Evolutionary conservation across 2,888 invertebrate species (phyloP), one percentile per base, ranked within the genome.

Genomic region (Aproaerema taeniolella): DNA sequence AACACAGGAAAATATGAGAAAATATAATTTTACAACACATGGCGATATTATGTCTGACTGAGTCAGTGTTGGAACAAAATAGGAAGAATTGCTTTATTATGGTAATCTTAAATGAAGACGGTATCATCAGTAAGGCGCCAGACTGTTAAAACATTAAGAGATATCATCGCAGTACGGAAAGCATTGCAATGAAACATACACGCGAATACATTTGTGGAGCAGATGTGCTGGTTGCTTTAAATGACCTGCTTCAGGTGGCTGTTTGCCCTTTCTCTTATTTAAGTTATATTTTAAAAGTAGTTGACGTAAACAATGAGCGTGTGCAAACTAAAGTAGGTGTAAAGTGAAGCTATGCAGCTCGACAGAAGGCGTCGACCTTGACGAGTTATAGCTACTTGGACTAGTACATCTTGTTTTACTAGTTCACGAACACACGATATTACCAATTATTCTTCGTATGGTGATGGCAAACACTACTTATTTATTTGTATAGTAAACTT

Each of bases 291-390:
- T 30, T 30, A 10, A 37, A 29, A 11, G 12, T n/a, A 30, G 1
- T 38, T 31, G 4, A n/a, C 10, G 38, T 31, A 38, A 38, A 38
- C 38, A 38, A 31, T 38, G 17, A 38, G 31, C 16, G 11, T 26
- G 38, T 31, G 25, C 25, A 25, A n/a, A 11, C 11, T 30, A 6
- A 10, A 33, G 36, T 36, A 37, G 30, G 43, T 43, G 47, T 35
- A 43, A 50, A 41, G 42, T 47, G 47, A 46, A 48, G 47, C 45
- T 49, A 53, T 47, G 52, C 44, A 39, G 53, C 52, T 46, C 43
- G 45, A 49, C 49, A 41, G 41, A 52, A 58, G 61, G 55, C 26
- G 55, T 47, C 47, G 57, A 48, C 67, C 69, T 67, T 67, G 69
- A n/a, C n/a, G n/a, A n/a, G n/a, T n/a, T n/a, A n/a, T n/a, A n/a